Conservation (phyloP, 1,140 invertebrate genomes). For the Ladona fulva region DNA sequence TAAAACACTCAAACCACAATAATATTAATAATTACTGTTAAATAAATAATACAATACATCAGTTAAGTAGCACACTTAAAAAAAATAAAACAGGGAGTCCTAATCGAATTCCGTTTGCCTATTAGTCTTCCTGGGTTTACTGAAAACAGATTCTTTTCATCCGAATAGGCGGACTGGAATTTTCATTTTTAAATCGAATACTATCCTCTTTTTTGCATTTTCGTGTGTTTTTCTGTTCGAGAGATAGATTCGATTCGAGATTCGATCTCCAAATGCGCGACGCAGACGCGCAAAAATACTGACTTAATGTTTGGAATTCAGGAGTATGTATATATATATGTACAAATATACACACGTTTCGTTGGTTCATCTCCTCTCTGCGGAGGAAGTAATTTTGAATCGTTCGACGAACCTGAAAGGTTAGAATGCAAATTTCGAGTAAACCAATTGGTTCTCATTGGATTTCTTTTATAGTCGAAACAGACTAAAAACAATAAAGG, state of each 20-base stretch:
- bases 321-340: no score
- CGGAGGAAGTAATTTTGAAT: no score
- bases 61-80: background rate
- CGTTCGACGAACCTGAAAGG: no score
- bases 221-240: background rate
- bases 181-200: background rate
- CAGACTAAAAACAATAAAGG: no score
- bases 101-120: background rate
- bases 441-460: no score
- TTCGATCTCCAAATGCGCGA: background rate
- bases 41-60: background rate
- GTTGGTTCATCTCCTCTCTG: no score
- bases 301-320: background rate
- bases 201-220: background rate
- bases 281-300: background rate
- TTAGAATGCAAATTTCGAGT: no score
- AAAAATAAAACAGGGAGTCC: background rate
- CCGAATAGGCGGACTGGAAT: background rate
- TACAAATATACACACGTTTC: no score
- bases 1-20: constrained; percentile 10
- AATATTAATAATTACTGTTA: background rate
- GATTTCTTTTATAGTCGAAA: no score
- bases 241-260: background rate
- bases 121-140: background rate
- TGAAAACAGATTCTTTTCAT: background rate